phyloP scores from a whole-genome alignment of 1,140 invertebrate species.

The Bombus confusus region DNA sequence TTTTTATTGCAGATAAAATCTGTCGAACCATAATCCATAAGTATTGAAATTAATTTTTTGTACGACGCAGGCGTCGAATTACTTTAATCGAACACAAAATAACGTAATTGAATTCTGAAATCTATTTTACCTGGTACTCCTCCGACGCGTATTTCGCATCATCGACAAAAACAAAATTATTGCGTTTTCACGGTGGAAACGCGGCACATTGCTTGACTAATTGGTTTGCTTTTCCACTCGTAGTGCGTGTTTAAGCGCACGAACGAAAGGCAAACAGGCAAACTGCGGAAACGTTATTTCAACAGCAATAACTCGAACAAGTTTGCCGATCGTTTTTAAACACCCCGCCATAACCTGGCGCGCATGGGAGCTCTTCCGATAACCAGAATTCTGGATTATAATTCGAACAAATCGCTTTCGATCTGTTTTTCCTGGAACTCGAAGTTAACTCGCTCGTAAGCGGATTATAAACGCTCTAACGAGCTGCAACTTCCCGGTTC shows the following conservation, averaged over 20 bases:
- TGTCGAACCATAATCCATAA: no score
- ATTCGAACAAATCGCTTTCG: background rate
- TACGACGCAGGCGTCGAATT: background rate
- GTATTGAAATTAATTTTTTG: no score
- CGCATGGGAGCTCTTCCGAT: background rate
- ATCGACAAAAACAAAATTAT: background rate
- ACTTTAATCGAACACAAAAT: background rate
- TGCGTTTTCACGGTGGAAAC: background rate
- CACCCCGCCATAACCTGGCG: no score
- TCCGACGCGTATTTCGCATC: no score
- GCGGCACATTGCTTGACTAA: background rate
- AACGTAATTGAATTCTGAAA: background rate
- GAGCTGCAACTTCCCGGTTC: background rate
- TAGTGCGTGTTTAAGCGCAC: background rate
- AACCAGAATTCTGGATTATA: background rate
- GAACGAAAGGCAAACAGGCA: background rate
- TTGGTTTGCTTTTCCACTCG: background rate
- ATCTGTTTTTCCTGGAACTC: background rate
- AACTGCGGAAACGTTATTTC: background rate
- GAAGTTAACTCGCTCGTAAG: constrained; percentile 4
- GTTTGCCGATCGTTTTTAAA: constrained; percentile 8
- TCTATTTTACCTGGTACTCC: background rate
- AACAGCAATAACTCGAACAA: background rate
- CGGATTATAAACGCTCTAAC: constrained; percentile 21
- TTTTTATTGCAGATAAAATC: no score